Percentiles rank a stretch among this genome's conserved stretches.
Conservation (phyloP, 2,888 invertebrate species). For the Monopis laevigella region DNA sequence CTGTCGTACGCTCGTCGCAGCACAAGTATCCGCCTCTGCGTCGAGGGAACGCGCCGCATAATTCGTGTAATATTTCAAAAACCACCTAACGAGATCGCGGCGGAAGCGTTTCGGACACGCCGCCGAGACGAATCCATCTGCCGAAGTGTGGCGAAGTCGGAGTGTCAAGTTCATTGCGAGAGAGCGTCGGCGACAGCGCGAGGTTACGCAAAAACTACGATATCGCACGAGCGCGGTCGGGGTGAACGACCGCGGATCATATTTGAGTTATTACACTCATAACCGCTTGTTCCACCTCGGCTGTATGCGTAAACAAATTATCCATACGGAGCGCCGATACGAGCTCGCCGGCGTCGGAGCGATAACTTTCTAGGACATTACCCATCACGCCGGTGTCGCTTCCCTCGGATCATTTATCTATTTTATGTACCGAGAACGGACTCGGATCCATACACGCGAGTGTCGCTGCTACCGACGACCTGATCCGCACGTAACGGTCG, state of each 20-base stretch:
- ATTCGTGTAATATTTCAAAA: conserved; percentile 29
- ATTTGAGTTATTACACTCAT: conserved; percentile 21
- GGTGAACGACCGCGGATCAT: conserved; percentile 30
- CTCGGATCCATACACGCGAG: too few species aligned
- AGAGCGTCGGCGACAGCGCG: not conserved
- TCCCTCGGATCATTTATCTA: conserved; percentile 27
- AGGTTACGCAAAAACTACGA: conserved; percentile 9
- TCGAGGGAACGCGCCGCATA: conserved; percentile 12
- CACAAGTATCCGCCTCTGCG: conserved; percentile 5
- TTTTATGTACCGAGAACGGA: conserved; percentile 23
- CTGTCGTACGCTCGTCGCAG: not conserved
- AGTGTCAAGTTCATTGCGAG: conserved; percentile 7
- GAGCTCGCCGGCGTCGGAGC: conserved; percentile 13
- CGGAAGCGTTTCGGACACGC: conserved; percentile 34
- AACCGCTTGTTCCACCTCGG: conserved; percentile 17
- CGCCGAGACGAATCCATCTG: conserved; percentile 41
- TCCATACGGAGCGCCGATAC: not conserved
- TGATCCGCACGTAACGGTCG: too few species aligned
- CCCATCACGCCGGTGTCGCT: conserved; percentile 24
- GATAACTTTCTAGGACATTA: conserved; percentile 30
- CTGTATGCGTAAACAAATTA: conserved; percentile 21
- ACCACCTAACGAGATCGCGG: conserved; percentile 34
- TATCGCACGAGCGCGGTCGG: conserved; percentile 11
- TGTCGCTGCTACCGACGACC: too few species aligned
- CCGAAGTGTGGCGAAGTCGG: conserved; percentile 30